A percentile compares a stretch with the other conserved stretches of the same genome.
Evolutionary conservation across 2,113 vertebrate genomes (phyloP).

Genomic region (Erythrolamprus reginae): DNA sequence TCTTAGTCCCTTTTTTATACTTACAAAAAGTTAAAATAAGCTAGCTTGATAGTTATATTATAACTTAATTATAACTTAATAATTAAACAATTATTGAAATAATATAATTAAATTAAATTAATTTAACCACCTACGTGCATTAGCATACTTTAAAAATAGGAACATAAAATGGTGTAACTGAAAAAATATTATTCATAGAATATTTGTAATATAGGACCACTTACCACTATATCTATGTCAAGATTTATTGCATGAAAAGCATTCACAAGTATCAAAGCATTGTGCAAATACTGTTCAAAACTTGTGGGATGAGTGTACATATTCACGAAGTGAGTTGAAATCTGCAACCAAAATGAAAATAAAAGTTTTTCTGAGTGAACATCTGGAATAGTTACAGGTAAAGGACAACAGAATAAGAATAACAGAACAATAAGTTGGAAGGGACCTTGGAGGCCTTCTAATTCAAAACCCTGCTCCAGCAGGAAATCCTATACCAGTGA

Average conservation of each 20-base stretch:
- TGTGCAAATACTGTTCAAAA: slow-evolving; percentile 78
- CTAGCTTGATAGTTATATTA: slow-evolving; percentile 21
- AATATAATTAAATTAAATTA: background rate
- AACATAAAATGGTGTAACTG: background rate
- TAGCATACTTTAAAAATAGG: background rate
- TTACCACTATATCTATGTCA: slow-evolving; percentile 68
- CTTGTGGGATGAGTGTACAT: slow-evolving; percentile 74
- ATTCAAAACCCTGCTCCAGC: background rate
- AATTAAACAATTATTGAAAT: too few relatives aligned
- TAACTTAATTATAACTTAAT: background rate
- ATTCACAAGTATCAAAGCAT: slow-evolving; percentile 74
- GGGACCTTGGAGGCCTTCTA: background rate
- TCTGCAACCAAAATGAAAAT: slow-evolving; percentile 64
- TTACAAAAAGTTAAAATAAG: background rate
- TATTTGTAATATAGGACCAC: slow-evolving; percentile 14
- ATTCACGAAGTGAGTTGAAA: slow-evolving; percentile 73
- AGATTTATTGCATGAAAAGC: slow-evolving; percentile 66
- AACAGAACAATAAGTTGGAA: background rate
- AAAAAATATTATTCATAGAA: slow-evolving; percentile 5
- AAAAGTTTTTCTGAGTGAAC: background rate
- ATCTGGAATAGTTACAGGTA: background rate
- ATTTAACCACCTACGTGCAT: background rate
- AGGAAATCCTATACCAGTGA: background rate
- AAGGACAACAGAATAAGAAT: background rate
- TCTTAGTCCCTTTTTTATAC: background rate